Base-by-base conservation (phyloP, 2,888 invertebrate species). In the Hedychridium roseum region DNA sequence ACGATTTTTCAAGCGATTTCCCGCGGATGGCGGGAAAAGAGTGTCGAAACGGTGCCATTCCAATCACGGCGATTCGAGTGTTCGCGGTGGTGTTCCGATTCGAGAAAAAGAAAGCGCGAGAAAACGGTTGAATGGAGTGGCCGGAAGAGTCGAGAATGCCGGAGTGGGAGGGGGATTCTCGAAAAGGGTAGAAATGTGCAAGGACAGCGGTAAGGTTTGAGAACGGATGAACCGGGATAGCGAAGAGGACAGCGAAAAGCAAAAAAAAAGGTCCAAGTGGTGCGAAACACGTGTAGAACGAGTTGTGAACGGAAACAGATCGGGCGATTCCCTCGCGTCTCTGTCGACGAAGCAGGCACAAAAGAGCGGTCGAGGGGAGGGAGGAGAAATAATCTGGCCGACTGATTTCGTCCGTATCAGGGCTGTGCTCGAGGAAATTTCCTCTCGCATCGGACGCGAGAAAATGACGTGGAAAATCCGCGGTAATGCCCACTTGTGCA, bases 401-500 rank as follows among this genome's bases (percentile, higher is more conserved):
- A 60, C 48, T 61, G 63, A 59, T 55, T 61, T 52, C 46, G 45
- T 34, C n/a, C 49, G 61, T 51, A 60, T 60, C 61, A 48, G 49
- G 43, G 42, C 39, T 9, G 39, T 46, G 32, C 35, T 37, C 51
- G 52, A 50, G 60, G 41, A 58, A 60, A 61, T 61, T 60, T 62
- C 45, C 61, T 51, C 57, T 61, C 53, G 50, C 31, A 43, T 36
- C 60, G 60, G 52, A 60, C 57, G 49, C 55, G 42, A 17, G 15
- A 51, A 61, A 63, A 59, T 63, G 59, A 61, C 47, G 53, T 37
- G 43, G 56, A 59, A 61, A 59, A 63, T 60, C 60, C 51, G 47
- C 39, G 43, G 51, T 50, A 61, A 61, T 50, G 62, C 43, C 44
- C 50, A 23, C 34, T 43, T 9, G 9, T 5, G 9, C 9, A 41